Base-by-base conservation (phyloP, 2,113 vertebrate genomes). In the Oreotrochilus melanogaster region DNA sequence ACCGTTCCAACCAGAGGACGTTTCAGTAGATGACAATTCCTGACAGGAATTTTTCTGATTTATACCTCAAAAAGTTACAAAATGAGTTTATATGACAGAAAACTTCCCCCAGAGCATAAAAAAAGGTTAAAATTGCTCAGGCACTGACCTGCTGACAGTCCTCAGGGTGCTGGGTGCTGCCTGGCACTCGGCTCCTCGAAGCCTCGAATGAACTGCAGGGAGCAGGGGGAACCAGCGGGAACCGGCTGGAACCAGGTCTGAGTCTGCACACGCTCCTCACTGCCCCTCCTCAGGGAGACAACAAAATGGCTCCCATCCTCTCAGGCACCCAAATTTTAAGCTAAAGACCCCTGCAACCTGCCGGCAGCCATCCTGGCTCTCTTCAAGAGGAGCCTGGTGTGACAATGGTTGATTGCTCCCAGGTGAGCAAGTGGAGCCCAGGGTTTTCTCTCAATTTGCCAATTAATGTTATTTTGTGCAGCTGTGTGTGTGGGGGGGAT, bases 261-360 rank as follows among this genome's bases (percentile, higher is more conserved):
- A 30, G 10, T 47, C 47, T 7, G 28, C 7, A 0, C 24, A 9
- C 1, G 14, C 33, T 24, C 39, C 10, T 14, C 19, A 1, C 18
- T 4, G 7, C 8, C 21, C 3, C 6, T 6, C 43, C 7, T 42
- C 1, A 14, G 13, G 2, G 15, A 0, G 6, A 18, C 18, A 10
- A 10, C 13, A 51, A 13, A 19, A 18, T 0, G 0, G 25, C 14
- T 10, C 4, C 39, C 1, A 3, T 2, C 4, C 16, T 33, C 31
- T 4, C 51, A 27, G 3, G 7, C 37, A 42, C 9, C 23, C 25
- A 8, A 45, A 28, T 1, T 0, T 3, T 3, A 1, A 6, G 0
- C 31, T 33, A 5, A 39, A 11, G 39, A 39, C 39, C 39, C 2
- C 3, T 4, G 3, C 7, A 3, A 3, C 3, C 1, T 18, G 1